Conservation (phyloP, 2,888 invertebrate species). For the Eupithecia subfuscata region DNA sequence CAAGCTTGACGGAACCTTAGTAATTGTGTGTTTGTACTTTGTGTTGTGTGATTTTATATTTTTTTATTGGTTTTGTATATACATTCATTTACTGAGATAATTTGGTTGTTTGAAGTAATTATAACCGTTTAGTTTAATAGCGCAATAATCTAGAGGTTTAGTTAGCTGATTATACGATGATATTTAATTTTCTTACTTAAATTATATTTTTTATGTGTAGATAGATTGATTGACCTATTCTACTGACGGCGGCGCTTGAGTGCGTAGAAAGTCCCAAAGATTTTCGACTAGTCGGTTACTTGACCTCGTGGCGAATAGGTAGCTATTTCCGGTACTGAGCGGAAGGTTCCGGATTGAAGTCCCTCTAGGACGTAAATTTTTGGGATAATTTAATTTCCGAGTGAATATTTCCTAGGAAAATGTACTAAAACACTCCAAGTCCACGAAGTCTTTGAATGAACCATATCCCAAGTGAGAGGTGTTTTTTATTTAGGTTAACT, state of each 20-base stretch:
- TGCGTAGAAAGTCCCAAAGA: not conserved
- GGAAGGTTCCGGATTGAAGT: not conserved
- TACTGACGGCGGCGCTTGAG: not conserved
- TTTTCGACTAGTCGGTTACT: not conserved
- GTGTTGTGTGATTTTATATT: not conserved
- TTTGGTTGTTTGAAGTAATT: constrained; percentile 1
- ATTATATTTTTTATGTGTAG: not conserved
- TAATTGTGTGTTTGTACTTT: not conserved
- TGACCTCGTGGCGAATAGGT: not conserved
- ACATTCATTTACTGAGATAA: constrained; percentile 1
- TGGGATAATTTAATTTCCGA: not conserved
- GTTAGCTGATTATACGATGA: not conserved
- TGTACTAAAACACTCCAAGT: not conserved
- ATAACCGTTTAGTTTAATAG: not conserved
- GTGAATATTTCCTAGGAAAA: not conserved
- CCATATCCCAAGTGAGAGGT: not conserved
- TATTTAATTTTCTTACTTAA: not conserved
- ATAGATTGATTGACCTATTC: not conserved
- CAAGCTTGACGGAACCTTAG: not conserved
- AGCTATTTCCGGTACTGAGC: not conserved
- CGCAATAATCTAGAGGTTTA: constrained; percentile 1
- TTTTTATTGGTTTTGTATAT: not conserved
- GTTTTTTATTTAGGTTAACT: not conserved
- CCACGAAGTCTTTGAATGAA: not conserved
- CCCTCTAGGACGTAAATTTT: not conserved